Percentiles rank a stretch among this genome's conserved stretches.
Evolutionary conservation across 2,888 invertebrate genomes (phyloP).

Genomic region (Sympetrum striolatum): DNA sequence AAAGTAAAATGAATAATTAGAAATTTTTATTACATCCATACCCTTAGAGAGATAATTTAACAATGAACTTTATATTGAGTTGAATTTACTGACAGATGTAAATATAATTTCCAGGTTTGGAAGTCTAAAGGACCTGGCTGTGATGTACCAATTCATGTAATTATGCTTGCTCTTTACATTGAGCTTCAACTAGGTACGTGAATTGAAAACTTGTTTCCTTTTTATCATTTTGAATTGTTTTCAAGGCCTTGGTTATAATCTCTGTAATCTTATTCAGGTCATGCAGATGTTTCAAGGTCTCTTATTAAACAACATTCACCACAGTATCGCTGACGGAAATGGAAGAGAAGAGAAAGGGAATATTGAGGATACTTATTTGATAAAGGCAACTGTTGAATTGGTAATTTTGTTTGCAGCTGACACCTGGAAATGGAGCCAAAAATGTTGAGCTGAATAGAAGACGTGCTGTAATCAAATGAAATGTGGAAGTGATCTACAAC

Average conservation of each 20-base stretch:
- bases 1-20: too few relatives aligned
- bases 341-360: background rate
- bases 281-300: constrained; percentile 25
- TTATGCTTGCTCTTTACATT: constrained; percentile 44
- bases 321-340: constrained; percentile 4
- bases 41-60: too few relatives aligned
- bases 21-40: too few relatives aligned
- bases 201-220: background rate
- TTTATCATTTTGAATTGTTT: background rate
- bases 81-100: too few relatives aligned
- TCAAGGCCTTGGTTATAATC: background rate
- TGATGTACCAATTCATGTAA: constrained; percentile 44
- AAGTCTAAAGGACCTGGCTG: constrained; percentile 29
- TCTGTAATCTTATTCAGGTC: background rate
- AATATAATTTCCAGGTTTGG: constrained; percentile 22
- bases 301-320: constrained; percentile 27
- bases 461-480: background rate
- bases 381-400: background rate
- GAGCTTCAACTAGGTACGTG: constrained; percentile 44
- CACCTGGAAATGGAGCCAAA: background rate
- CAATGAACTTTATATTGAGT: too few relatives aligned
- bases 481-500: background rate
- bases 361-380: background rate
- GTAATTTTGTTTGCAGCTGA: background rate
- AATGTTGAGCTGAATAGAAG: background rate